phyloP scores from a whole-genome alignment of 2,797 vertebrate genomes.

The Cheirogaleus major region DNA sequence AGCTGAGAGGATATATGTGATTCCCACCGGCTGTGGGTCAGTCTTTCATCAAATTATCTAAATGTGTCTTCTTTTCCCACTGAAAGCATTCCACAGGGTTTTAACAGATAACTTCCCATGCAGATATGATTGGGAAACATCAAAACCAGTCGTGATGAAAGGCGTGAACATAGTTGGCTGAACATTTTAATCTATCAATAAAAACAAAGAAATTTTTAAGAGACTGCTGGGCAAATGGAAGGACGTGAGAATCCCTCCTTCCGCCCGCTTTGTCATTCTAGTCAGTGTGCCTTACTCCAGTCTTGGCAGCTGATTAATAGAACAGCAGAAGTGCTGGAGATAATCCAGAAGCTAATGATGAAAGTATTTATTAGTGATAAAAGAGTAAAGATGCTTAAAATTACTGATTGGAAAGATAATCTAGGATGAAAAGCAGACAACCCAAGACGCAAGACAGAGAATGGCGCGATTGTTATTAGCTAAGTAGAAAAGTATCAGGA shows the following conservation, averaged over 20 bases:
- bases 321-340: neutral
- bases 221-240: neutral
- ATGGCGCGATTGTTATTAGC: fast-evolving
- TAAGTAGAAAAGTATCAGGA: neutral
- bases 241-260: neutral
- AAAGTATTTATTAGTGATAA: neutral
- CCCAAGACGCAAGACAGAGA: neutral
- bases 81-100: neutral
- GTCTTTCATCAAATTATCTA: neutral
- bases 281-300: neutral
- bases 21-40: neutral
- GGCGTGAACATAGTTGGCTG: neutral
- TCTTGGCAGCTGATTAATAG: neutral
- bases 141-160: neutral
- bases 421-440: neutral
- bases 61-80: neutral
- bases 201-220: neutral
- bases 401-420: neutral
- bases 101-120: neutral
- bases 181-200: neutral
- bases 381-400: neutral
- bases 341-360: neutral
- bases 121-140: neutral
- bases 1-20: neutral
- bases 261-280: too few relatives aligned